These are phyloP conservation scores for Calephelis nemesis DNA, from an alignment of 1,140 invertebrate genomes.

Conservation along the genomic window DNA sequence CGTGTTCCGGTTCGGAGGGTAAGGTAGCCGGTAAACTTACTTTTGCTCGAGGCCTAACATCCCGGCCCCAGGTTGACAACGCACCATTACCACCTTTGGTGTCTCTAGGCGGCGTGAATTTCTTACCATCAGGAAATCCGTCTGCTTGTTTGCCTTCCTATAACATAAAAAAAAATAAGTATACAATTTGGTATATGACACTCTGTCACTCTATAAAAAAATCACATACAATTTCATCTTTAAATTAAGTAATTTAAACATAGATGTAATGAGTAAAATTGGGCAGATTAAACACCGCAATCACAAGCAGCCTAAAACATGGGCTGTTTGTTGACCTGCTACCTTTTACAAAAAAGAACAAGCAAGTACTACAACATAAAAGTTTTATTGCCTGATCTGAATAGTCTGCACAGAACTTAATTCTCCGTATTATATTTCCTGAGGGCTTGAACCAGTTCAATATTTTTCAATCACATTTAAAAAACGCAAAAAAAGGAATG, in stretches of 20 bases:
- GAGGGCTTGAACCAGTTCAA: slow-evolving; percentile 64
- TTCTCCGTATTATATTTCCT: slow-evolving; percentile 61
- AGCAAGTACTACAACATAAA: slow-evolving; percentile 36
- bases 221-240: too few species aligned
- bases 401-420: slow-evolving; percentile 55
- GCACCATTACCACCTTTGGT: too few species aligned
- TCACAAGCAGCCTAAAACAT: slow-evolving; percentile 4
- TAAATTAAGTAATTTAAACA: background rate
- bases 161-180: too few species aligned
- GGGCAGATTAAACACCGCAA: background rate
- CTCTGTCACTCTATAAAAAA: too few species aligned
- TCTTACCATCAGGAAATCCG: too few species aligned
- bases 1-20: too few species aligned
- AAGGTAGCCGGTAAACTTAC: too few species aligned
- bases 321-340: slow-evolving; percentile 13
- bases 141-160: too few species aligned
- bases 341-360: slow-evolving; percentile 45
- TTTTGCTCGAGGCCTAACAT: too few species aligned
- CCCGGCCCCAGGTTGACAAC: too few species aligned
- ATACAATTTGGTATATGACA: too few species aligned
- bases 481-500: slow-evolving; percentile 1
- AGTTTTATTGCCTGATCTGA: slow-evolving; percentile 44
- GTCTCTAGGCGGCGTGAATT: too few species aligned
- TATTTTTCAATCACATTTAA: slow-evolving; percentile 54
- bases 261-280: background rate